phyloP scores from a whole-genome alignment of 2,888 invertebrate genomes.

The Sicus ferrugineus region DNA sequence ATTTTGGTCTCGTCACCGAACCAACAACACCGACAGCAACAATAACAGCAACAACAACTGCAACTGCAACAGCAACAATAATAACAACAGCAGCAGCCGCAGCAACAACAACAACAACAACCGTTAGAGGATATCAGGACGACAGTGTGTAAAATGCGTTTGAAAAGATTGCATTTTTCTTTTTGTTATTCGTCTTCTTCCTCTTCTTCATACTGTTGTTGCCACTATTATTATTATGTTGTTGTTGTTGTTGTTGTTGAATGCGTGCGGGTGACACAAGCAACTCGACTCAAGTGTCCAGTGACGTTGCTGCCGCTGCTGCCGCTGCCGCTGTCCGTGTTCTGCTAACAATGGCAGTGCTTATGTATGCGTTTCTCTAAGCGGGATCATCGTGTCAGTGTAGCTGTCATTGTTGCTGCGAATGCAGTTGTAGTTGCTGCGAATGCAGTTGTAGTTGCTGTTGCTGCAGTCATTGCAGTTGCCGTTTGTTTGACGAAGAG shows the following conservation, averaged over 20 bases:
- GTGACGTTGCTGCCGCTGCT: no score
- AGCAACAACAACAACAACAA: conserved; percentile 4
- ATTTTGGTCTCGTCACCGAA: no score
- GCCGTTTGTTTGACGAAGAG: neutral
- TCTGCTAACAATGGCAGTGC: conserved; percentile 22
- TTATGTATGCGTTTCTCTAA: conserved; percentile 4
- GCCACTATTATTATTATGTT: no score
- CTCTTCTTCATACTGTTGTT: neutral
- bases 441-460: no score
- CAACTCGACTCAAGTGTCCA: conserved; percentile 25
- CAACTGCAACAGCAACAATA: conserved; percentile 1
- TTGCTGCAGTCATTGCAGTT: neutral
- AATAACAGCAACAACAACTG: neutral
- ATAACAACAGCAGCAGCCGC: neutral
- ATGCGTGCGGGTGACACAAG: conserved; percentile 7
- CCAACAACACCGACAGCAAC: conserved; percentile 9
- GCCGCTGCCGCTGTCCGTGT: no score
- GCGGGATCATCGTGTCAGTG: conserved; percentile 27
- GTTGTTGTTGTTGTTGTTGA: conserved; percentile 24
- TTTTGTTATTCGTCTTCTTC: neutral
- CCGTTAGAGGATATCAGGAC: no score
- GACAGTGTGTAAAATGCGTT: conserved; percentile 1
- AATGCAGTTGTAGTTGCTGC: no score
- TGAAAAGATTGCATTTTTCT: neutral
- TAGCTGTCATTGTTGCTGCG: conserved; percentile 3